Evolutionary conservation across 2,113 vertebrate species (phyloP).

Genomic region (Globicephala melas): DNA sequence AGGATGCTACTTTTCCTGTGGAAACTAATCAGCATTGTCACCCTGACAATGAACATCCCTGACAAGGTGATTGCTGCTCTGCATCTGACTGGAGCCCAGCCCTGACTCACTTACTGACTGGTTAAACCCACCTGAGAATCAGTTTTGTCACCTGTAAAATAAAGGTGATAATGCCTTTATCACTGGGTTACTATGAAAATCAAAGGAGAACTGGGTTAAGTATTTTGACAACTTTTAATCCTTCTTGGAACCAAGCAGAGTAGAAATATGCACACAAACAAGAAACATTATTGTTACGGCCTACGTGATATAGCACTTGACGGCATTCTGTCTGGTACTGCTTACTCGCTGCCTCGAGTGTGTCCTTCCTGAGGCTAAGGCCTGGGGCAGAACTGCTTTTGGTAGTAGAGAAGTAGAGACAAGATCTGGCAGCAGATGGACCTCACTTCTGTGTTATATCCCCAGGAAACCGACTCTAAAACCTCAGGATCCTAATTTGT

Average conservation of each 20-base stretch:
- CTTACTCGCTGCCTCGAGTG: neutral
- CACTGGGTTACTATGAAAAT: neutral
- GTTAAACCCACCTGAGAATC: neutral
- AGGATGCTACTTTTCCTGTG: neutral
- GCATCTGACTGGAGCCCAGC: neutral
- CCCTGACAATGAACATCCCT: neutral
- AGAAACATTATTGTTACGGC: neutral
- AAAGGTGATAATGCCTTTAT: neutral
- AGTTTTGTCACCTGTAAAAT: neutral
- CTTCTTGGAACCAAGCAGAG: neutral
- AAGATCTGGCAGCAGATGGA: neutral
- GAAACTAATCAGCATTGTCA: neutral
- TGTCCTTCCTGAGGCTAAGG: neutral
- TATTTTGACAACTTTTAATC: conserved; percentile 24
- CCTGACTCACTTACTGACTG: neutral
- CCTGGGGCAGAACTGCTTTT: neutral
- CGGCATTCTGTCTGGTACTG: neutral
- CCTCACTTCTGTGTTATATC: neutral
- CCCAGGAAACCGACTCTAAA: neutral
- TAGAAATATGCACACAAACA: neutral
- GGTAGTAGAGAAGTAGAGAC: neutral
- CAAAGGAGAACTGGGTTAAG: neutral
- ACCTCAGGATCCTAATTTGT: neutral
- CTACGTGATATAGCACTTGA: neutral
- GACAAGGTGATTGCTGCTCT: neutral